Evolutionary conservation across 2,888 invertebrate species (phyloP), one percentile per base, ranked within the genome.

Genomic region (Hyposoter dolosus): DNA sequence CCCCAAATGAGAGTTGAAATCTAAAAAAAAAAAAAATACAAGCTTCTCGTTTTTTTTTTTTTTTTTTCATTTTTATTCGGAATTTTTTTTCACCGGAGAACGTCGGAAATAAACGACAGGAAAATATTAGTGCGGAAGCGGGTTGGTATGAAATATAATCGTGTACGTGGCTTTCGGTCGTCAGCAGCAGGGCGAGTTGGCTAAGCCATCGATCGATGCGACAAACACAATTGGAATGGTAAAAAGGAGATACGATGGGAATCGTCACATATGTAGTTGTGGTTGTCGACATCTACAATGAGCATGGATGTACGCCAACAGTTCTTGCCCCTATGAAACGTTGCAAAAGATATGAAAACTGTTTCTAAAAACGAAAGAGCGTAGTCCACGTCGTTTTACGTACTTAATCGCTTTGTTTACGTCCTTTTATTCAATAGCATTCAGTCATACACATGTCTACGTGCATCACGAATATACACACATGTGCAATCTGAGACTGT

Each of bases 191-290:
- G n/a, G 12, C 50, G 45, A 56, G 68, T 53, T 43, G 53, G 76
- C 71, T 66, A 28, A 74, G 63, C 81, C 32, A 35, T 63, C 83
- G 85, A 85, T 83, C 83, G 83, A 83, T 72, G 75, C 40, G 83
- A 88, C 87, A 86, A 89, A 82, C 88, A 71, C 87, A 88, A 85
- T 83, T 83, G 87, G 75, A 75, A 75, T 17, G 56, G 76, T 63
- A 68, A 60, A 63, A 76, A 79, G 45, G 81, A 66, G 72, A 85
- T 56, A 56, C 82, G 71, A 76, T 56, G 71, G 12, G 79, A 79
- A 80, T 76, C 71, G 82, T 83, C 56, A 43, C 19, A 40, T 72
- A 28, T 15, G 63, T 43, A n/a, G 77, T 88, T 15, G 72, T 77
- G 65, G 87, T 87, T 77, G 75, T 69, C 35, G 68, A 85, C 86